Evolutionary conservation across 92 coral and sea anemone species (phyloP).

Genomic region (Phenganax stokvisi): DNA sequence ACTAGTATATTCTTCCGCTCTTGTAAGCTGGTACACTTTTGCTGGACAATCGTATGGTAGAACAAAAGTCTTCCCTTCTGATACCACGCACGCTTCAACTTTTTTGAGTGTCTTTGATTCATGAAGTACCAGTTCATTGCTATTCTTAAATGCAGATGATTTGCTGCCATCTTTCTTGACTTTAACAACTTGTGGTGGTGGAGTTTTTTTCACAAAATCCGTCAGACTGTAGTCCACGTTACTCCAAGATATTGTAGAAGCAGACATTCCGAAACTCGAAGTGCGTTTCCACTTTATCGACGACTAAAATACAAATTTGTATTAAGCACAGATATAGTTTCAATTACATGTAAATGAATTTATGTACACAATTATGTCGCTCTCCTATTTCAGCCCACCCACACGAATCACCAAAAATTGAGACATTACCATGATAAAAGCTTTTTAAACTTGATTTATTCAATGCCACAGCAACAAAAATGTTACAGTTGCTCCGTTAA

Average conservation of each 20-base stretch:
- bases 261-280: not conserved
- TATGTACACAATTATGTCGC: not conserved
- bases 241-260: constrained; percentile 21
- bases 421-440: constrained; percentile 31
- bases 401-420: not conserved
- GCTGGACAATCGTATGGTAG: constrained; percentile 39
- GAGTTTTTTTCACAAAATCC: constrained; percentile 24
- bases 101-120: constrained; percentile 19
- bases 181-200: constrained; percentile 20
- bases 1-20: constrained; percentile 21
- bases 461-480: not conserved
- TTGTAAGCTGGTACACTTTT: constrained; percentile 12
- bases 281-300: constrained; percentile 8
- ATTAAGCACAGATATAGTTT: not conserved
- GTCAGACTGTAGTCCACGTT: constrained; percentile 20
- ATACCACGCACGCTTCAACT: constrained; percentile 31
- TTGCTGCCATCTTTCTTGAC: constrained; percentile 27
- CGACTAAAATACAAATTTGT: constrained; percentile 5
- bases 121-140: constrained; percentile 23
- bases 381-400: constrained; percentile 30
- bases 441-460: not conserved
- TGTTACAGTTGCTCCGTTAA: not conserved
- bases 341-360: constrained; percentile 22
- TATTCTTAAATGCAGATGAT: constrained; percentile 7
- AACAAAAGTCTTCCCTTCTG: constrained; percentile 15